phyloP scores from a whole-genome alignment of 2,113 vertebrate genomes.

The Brachyhypopomus occidentalis region DNA sequence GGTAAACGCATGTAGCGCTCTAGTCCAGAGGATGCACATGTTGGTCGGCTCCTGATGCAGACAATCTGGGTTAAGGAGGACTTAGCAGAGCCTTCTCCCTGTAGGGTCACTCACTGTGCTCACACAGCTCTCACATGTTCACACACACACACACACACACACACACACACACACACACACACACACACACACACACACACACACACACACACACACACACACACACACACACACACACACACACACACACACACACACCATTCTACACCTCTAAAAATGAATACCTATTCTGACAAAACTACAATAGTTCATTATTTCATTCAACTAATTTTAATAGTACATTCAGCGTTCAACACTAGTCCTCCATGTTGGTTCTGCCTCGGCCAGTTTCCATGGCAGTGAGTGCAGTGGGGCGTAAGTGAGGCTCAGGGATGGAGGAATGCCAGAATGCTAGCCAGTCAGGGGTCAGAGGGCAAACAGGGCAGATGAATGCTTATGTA shows the following conservation, averaged over 20 bases:
- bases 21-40: neutral
- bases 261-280: no score
- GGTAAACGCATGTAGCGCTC: neutral
- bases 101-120: neutral
- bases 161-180: neutral
- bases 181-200: neutral
- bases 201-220: neutral
- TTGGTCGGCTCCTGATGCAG: constrained; percentile 39
- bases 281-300: no score
- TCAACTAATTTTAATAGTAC: neutral
- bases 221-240: constrained; percentile 3
- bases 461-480: constrained; percentile 9
- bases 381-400: constrained; percentile 30
- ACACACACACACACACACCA: neutral
- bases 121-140: neutral
- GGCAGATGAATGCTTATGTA: constrained; percentile 30
- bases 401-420: neutral
- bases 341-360: neutral
- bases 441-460: constrained; percentile 15
- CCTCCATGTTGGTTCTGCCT: constrained; percentile 24
- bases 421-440: constrained; percentile 16
- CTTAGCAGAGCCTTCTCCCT: constrained; percentile 50
- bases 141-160: constrained; percentile 3
- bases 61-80: constrained; percentile 57
- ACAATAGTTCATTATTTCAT: no score